Conservation (phyloP, 2,797 vertebrate species). For the Pangasius macronema region DNA sequence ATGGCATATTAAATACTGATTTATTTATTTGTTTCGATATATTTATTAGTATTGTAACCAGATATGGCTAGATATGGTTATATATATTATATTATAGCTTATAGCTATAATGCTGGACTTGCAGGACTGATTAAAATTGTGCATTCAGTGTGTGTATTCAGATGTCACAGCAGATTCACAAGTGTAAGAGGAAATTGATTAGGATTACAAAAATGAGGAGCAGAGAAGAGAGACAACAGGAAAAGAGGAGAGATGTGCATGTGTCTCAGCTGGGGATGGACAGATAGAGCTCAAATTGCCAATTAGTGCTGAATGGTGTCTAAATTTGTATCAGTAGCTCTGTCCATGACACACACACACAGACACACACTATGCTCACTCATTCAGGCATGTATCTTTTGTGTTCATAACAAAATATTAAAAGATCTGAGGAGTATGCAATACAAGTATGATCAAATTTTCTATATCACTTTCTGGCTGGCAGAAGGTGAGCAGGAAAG, state of each 20-base stretch:
- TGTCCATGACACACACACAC: constrained; percentile 36
- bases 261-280: constrained; percentile 50
- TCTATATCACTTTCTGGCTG: constrained; percentile 12
- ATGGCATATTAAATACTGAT: neutral
- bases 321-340: constrained; percentile 63
- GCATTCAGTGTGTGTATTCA: neutral
- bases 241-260: constrained; percentile 24
- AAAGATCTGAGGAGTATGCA: neutral
- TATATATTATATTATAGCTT: neutral
- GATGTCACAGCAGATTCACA: neutral
- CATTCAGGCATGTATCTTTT: neutral
- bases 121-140: neutral
- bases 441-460: neutral
- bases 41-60: neutral
- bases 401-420: neutral
- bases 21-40: neutral
- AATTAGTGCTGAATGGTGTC: constrained; percentile 67
- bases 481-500: constrained; percentile 9
- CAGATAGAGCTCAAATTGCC: constrained; percentile 61
- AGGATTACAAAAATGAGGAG: neutral
- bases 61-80: neutral
- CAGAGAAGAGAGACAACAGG: constrained; percentile 20
- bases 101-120: neutral
- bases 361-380: neutral
- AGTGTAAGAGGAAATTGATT: neutral